Conservation (phyloP, 2,888 invertebrate species). For the Matsumyia berberina region DNA sequence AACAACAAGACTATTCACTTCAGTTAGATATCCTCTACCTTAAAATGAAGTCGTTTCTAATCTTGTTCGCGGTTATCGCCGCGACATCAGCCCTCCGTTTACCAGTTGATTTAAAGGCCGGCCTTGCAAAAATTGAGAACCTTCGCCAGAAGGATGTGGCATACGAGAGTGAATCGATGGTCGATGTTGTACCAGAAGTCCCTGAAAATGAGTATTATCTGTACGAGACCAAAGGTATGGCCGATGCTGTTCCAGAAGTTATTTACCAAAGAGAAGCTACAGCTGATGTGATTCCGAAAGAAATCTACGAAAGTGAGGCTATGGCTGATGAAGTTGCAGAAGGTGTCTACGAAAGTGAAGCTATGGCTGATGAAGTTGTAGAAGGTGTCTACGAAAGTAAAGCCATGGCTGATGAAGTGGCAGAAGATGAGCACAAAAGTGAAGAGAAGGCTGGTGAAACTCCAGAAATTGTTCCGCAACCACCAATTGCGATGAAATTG, state of each 20-base stretch:
- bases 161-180: background rate
- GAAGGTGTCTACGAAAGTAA: too few relatives aligned
- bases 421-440: too few relatives aligned
- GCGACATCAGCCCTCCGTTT: conserved; percentile 50
- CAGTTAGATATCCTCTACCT: conserved; percentile 29
- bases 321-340: conserved; percentile 32
- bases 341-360: conserved; percentile 8
- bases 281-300: conserved; percentile 1
- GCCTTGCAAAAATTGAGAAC: background rate
- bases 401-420: too few relatives aligned
- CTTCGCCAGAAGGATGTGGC: background rate
- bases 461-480: background rate
- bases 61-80: conserved; percentile 53
- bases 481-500: background rate
- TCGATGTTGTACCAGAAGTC: too few relatives aligned
- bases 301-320: background rate
- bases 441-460: too few relatives aligned
- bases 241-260: background rate
- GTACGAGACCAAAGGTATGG: conserved; percentile 7
- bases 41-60: conserved; percentile 51
- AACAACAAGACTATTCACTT: conserved; percentile 1
- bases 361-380: conserved; percentile 13
- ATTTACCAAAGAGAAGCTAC: conserved; percentile 8
- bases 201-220: too few relatives aligned
- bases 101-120: conserved; percentile 21